These are phyloP conservation scores for Cyphomyrus plagiostoma DNA, from an alignment of 2,113 vertebrate species.

Conservation along the genomic window DNA sequence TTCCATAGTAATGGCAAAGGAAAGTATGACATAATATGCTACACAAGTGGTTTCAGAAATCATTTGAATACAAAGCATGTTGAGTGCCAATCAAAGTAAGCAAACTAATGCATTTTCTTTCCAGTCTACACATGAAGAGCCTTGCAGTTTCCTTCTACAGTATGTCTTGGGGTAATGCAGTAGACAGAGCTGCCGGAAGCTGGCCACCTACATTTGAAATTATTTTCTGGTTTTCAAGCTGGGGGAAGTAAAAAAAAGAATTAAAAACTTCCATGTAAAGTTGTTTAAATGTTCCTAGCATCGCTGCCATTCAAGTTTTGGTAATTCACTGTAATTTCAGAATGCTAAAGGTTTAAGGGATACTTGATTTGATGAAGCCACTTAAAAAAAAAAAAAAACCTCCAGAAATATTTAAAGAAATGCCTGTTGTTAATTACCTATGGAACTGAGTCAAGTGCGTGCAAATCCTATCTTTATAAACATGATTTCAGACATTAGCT, in stretches of 20 bases:
- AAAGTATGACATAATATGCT: neutral
- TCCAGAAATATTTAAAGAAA: constrained; percentile 2
- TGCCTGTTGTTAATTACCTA: constrained; percentile 20
- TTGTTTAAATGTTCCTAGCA: neutral
- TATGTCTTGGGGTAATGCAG: neutral
- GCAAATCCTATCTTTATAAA: constrained; percentile 20
- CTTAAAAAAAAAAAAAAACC: neutral
- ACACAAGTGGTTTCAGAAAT: neutral
- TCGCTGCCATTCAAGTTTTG: neutral
- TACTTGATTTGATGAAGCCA: neutral
- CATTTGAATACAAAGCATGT: neutral
- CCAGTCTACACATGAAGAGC: neutral
- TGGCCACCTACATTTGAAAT: neutral
- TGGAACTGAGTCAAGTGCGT: constrained; percentile 19
- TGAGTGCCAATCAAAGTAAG: neutral
- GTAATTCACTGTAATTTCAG: neutral
- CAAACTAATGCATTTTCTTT: neutral
- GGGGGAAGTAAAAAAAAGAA: neutral
- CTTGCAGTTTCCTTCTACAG: neutral
- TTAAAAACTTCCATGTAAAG: neutral
- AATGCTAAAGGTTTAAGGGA: neutral
- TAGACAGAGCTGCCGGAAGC: neutral
- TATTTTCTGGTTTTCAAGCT: neutral
- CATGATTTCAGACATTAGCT: constrained; percentile 9
- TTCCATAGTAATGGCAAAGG: neutral